Percentiles rank a stretch among this genome's conserved stretches.
phyloP scores from a whole-genome alignment of 1,140 invertebrate genomes.

The Pachypsylla venusta region DNA sequence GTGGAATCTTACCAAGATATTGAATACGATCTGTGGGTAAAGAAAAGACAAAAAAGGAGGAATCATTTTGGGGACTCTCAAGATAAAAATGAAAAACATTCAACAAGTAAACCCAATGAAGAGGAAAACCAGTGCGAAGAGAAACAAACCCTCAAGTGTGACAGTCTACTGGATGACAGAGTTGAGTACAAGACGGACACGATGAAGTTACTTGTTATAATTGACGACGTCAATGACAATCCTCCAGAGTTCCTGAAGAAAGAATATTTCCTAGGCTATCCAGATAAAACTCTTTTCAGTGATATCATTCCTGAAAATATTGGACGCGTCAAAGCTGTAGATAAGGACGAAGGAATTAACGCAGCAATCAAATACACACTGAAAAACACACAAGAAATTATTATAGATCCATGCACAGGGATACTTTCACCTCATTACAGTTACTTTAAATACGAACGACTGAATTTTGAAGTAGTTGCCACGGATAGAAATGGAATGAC shows the following conservation, averaged over 20 bases:
- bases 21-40: not conserved
- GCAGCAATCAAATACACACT: not conserved
- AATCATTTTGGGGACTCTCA: too few species aligned
- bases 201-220: not conserved
- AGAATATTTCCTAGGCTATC: not conserved
- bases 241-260: not conserved
- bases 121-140: not conserved
- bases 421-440: not conserved
- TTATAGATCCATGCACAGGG: not conserved
- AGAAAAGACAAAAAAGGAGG: not conserved
- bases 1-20: not conserved
- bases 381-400: not conserved
- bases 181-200: not conserved
- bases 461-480: not conserved
- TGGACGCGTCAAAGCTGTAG: not conserved
- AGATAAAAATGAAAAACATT: not conserved
- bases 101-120: not conserved
- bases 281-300: not conserved
- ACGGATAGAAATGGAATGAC: not conserved
- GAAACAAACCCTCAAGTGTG: not conserved
- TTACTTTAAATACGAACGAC: not conserved
- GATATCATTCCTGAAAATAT: not conserved
- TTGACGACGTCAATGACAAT: slow-evolving; percentile 2
- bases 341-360: slow-evolving; percentile 1
- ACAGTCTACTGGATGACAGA: not conserved